Percentiles rank a stretch among this genome's conserved stretches.
Conservation (phyloP, 2,113 vertebrate genomes). For the Sterrhoptilus dennistouni region DNA sequence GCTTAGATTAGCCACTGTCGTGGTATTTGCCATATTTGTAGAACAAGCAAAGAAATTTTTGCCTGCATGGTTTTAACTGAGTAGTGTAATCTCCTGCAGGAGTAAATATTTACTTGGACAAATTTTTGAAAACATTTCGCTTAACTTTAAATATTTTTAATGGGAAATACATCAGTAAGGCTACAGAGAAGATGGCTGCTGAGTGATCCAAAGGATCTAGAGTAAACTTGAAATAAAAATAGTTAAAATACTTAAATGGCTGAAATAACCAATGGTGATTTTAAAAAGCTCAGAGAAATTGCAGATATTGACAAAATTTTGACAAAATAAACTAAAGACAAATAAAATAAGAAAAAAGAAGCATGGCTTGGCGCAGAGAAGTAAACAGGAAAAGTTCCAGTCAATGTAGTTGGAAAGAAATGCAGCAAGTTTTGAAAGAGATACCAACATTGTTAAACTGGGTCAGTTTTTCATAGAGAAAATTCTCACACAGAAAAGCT, state of each 20-base stretch:
- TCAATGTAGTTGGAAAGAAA: neutral
- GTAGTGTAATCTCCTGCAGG: neutral
- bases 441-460: neutral
- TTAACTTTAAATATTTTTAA: neutral
- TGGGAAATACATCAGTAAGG: neutral
- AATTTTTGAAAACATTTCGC: neutral
- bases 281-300: neutral
- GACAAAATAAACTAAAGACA: neutral
- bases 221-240: neutral
- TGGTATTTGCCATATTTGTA: neutral
- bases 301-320: neutral
- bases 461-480: neutral
- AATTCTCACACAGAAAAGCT: neutral
- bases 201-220: neutral
- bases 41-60: neutral
- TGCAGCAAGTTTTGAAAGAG: neutral
- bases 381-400: neutral
- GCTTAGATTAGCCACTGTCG: neutral
- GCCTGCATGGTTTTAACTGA: neutral
- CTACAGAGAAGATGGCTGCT: neutral
- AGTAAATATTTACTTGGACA: neutral
- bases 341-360: neutral
- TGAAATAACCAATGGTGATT: neutral
- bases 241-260: neutral
- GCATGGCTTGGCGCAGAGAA: neutral